A percentile compares a stretch with the other conserved stretches of the same genome.
phyloP scores from a whole-genome alignment of 2,888 invertebrate species.

The Selenia dentaria region DNA sequence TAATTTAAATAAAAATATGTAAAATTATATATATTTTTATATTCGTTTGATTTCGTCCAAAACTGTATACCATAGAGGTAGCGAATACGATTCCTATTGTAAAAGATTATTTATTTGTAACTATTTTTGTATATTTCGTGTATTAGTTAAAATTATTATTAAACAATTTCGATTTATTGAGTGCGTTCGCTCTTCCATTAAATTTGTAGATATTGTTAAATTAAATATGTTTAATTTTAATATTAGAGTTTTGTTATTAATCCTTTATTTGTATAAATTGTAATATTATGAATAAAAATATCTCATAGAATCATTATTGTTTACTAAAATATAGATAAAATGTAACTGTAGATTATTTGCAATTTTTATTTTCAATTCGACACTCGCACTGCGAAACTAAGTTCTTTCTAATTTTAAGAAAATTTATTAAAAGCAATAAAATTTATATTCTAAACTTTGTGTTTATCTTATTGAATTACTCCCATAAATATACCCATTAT shows the following conservation, averaged over 20 bases:
- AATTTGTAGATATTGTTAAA: slow-evolving; percentile 71
- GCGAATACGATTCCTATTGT: slow-evolving; percentile 64
- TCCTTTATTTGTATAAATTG: slow-evolving; percentile 73
- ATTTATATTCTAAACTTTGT: slow-evolving; percentile 66
- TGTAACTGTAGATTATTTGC: slow-evolving; percentile 61
- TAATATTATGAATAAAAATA: slow-evolving; percentile 67
- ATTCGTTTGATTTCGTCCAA: slow-evolving; percentile 39
- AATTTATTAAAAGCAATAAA: slow-evolving; percentile 81
- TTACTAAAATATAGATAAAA: slow-evolving; percentile 65
- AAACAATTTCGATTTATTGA: slow-evolving; percentile 48
- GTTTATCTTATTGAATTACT: slow-evolving; percentile 35
- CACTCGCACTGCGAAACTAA: slow-evolving; percentile 71
- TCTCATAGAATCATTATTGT: slow-evolving; percentile 68
- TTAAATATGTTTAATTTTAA: slow-evolving; percentile 55
- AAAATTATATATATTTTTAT: slow-evolving; percentile 16
- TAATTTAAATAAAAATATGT: too few species aligned
- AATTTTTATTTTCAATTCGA: slow-evolving; percentile 60
- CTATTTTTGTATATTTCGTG: slow-evolving; percentile 76
- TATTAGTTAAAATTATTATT: slow-evolving; percentile 53
- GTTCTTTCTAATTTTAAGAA: slow-evolving; percentile 80
- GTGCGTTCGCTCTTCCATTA: slow-evolving; percentile 70
- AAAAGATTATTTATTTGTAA: slow-evolving; percentile 81
- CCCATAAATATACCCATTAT: too few species aligned
- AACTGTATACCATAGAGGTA: slow-evolving; percentile 52
- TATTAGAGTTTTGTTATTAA: slow-evolving; percentile 47